Percentiles rank a stretch among this genome's conserved stretches.
These are phyloP conservation scores for Lanius ludovicianus DNA, from an alignment of 2,113 vertebrate genomes.

Conservation along the genomic window DNA sequence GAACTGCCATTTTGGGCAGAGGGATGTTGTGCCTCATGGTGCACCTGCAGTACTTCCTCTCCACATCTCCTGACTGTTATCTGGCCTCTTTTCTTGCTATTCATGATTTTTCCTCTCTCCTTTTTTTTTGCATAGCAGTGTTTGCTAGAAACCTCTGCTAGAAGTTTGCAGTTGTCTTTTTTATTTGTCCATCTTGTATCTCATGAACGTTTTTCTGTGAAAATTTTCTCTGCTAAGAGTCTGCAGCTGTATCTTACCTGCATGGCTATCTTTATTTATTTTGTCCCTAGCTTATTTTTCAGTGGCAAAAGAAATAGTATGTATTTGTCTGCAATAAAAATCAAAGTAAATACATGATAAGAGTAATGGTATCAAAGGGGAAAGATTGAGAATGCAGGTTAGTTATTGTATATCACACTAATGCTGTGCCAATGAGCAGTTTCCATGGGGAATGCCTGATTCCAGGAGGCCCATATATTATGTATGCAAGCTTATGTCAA, in stretches of 20 bases:
- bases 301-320: neutral
- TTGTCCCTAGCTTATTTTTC: neutral
- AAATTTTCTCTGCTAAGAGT: neutral
- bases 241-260: neutral
- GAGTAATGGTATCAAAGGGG: neutral
- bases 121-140: neutral
- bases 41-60: neutral
- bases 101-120: neutral
- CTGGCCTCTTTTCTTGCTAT: neutral
- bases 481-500: neutral
- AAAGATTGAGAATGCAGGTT: neutral
- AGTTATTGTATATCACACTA: neutral
- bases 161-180: neutral
- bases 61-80: neutral
- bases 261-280: neutral
- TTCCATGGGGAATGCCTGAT: conserved; percentile 13
- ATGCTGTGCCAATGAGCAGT: neutral
- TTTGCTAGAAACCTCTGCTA: neutral
- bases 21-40: neutral
- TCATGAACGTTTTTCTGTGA: neutral
- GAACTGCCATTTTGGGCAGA: neutral
- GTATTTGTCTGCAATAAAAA: neutral
- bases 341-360: neutral
- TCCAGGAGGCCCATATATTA: neutral
- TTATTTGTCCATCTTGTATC: neutral